Evolutionary conservation across 2,113 vertebrate species (phyloP), one percentile per base, ranked within the genome.

Genomic region (Microcebus tavaratra): DNA sequence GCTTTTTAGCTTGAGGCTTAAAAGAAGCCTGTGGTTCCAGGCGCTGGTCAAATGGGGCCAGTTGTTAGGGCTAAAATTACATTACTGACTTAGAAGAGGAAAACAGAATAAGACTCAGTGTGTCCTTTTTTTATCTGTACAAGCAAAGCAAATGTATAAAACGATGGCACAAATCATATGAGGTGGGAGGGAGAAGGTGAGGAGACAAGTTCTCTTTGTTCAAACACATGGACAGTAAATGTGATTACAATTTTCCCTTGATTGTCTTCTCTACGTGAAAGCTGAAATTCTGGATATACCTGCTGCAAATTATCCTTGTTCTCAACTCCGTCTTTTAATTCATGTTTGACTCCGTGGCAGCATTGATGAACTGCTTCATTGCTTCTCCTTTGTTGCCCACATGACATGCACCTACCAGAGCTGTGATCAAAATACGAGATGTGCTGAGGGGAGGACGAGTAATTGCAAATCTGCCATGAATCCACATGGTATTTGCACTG

Each of bases 331-430:
- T 36, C 50, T 92, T 96, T 87, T 68, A 50, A 70, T 81, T 94
- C 48, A 55, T 63, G 6, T 88, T 90, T n/a, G 85, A 78, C 70
- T 92, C 29, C 34, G 81, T 88, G 42, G 50, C 63, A 57, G 23
- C 15, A 8, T 36, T 76, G 84, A 88, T 55, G 70, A 83, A 84
- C 17, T 4, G 20, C 70, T 86, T 90, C 90, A 31, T 92, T 67
- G 53, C 34, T 78, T 61, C 48, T 68, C 39, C 73, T 12, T 39
- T 48, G 23, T 53, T 59, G 50, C 27, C 18, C 72, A 83, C 18
- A 65, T 31, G 80, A 73, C 93, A 95, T 42, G 93, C 23, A 78
- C 48, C 68, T 90, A 88, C 53, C 61, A 79, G 76, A 95, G 72
- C n/a, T 18, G 2, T 11, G 79, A 86, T 45, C 81, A 59, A 85